phyloP scores from a whole-genome alignment of 1,140 invertebrate genomes.

The Leptonema lineaticorne region DNA sequence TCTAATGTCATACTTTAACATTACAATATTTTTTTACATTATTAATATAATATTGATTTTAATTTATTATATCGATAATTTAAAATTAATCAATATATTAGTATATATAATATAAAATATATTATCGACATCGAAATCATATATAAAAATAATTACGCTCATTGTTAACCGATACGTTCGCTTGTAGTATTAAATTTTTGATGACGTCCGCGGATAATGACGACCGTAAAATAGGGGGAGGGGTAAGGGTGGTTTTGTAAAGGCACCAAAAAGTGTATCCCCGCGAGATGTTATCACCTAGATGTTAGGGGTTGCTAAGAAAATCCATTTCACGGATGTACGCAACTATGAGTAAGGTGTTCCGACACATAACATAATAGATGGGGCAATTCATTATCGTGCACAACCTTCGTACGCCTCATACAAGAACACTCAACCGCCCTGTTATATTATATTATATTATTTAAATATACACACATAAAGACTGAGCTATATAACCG shows the following conservation, averaged over 20 bases:
- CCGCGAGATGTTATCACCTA: slow-evolving; percentile 36
- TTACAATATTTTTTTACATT: no score
- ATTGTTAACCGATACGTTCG: slow-evolving; percentile 17
- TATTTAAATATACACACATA: no score
- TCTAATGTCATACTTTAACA: no score
- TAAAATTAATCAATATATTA: no score
- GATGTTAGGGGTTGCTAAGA: slow-evolving; percentile 11
- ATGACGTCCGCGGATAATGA: no score
- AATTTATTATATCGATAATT: no score
- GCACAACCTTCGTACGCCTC: slow-evolving; percentile 28
- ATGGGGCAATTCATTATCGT: slow-evolving; percentile 39
- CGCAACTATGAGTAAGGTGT: slow-evolving; percentile 33
- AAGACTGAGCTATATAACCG: no score
- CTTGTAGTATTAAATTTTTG: no score
- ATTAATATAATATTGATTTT: no score
- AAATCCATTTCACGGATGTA: slow-evolving; percentile 33
- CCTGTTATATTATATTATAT: no score
- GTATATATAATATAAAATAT: no score
- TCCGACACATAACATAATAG: slow-evolving; percentile 39
- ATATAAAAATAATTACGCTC: slow-evolving; percentile 40
- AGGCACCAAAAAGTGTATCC: slow-evolving; percentile 15
- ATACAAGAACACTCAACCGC: not conserved
- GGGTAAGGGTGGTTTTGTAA: not conserved
- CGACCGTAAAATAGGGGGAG: not conserved
- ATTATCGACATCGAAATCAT: no score